Conservation (phyloP, 2,113 vertebrate genomes). For the Pachycephala philippinensis region DNA sequence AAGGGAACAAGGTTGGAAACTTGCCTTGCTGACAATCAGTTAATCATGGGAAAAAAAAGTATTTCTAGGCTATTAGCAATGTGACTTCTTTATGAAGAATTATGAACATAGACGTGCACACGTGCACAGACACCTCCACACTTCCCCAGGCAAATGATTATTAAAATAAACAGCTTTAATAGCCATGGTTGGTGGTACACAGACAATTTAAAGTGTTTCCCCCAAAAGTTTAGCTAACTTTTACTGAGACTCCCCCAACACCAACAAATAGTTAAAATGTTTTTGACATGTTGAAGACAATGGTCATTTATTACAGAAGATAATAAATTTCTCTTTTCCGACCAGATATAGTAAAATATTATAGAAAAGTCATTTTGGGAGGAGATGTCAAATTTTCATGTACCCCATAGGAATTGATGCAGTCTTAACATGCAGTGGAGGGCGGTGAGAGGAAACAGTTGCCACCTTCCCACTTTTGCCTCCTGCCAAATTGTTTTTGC, state of each 20-base stretch:
- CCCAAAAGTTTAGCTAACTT: background rate
- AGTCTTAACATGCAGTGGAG: background rate
- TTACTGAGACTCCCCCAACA: background rate
- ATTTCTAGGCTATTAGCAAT: background rate
- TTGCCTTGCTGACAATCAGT: background rate
- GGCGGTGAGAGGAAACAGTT: background rate
- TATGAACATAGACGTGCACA: background rate
- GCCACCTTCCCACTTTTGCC: rapidly evolving
- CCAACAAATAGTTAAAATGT: background rate
- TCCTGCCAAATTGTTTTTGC: background rate
- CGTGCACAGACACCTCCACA: background rate
- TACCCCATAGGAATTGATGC: background rate
- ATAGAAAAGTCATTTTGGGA: background rate
- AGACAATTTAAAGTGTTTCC: background rate
- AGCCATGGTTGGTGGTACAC: background rate
- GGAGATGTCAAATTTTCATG: background rate
- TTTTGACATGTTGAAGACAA: background rate
- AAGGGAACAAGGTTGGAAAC: background rate
- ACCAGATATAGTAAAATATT: background rate
- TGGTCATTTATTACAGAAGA: background rate
- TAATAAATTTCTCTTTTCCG: background rate
- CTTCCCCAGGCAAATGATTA: background rate
- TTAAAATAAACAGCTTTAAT: background rate
- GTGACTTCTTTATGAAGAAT: background rate
- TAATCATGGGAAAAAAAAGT: background rate